Conservation (phyloP, 2,797 vertebrate genomes). For the Trachurus trachurus region DNA sequence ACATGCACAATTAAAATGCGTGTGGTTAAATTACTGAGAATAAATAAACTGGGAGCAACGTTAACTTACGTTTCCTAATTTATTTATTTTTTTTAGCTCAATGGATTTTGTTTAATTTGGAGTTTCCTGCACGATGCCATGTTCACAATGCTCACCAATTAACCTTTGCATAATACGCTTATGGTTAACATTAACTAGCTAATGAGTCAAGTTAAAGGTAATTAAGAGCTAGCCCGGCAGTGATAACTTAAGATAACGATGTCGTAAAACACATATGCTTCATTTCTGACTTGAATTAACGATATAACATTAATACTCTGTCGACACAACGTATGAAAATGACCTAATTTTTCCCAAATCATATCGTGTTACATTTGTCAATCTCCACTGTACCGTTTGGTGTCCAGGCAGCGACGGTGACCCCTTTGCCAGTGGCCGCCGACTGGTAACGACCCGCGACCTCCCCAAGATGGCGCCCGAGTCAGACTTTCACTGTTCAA, state of each 20-base stretch:
- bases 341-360: background rate
- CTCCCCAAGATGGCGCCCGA: slow-evolving; percentile 63
- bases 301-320: background rate
- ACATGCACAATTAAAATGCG: background rate
- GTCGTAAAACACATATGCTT: background rate
- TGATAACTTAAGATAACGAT: background rate
- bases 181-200: background rate
- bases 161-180: too few species aligned
- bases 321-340: background rate
- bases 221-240: background rate
- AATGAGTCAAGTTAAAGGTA: background rate
- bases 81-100: background rate
- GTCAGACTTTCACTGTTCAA: slow-evolving; percentile 6
- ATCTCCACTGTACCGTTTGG: background rate
- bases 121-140: background rate
- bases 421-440: accelerated
- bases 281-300: background rate
- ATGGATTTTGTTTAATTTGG: background rate
- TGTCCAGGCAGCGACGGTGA: background rate
- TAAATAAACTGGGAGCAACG: background rate
- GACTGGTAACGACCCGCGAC: slow-evolving; percentile 19
- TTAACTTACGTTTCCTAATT: background rate
- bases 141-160: background rate
- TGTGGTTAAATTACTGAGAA: background rate
- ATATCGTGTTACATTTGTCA: background rate